Base-by-base conservation (phyloP, 2,113 vertebrate genomes). In the Alaudala cheleensis region DNA sequence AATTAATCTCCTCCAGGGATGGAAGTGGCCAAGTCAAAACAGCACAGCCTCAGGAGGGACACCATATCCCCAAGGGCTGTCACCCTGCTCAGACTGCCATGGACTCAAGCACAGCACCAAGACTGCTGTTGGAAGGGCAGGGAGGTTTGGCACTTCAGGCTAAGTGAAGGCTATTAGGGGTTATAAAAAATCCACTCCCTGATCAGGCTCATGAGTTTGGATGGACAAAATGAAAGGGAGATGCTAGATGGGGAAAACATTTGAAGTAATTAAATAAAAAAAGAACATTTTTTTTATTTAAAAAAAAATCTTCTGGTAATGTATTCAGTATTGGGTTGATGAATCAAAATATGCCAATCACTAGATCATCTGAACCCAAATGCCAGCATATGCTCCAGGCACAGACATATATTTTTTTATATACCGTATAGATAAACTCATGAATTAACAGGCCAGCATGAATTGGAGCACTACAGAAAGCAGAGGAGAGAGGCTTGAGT, bases 321-420 rank as follows among this genome's bases (percentile, higher is more conserved):
- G 15, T 54, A 28, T 92, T 64, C 45, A 54, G 34, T 23, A 23
- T 21, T 34, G 50, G n/a, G 26, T 37, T 88, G 49, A 53, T 67
- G 60, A 70, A 92, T 67, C 22, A 88, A 76, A 92, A 74, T 33
- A 67, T 64, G 72, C 14, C 80, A 86, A 21, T 90, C 71, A 90
- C 49, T 72, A 70, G n/a, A 57, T 66, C 37, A 88, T 60, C 51
- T 79, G 56, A 42, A 69, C 56, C 16, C 57, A 78, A 88, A 39
- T 42, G 69, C 42, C 86, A 86, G 45, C 24, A 45, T 67, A 40
- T 64, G 40, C 51, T 88, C 28, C 70, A 83, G 67, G 76, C 64
- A 56, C 3, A 91, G 85, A 39, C 9, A 1, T 53, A 56, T 39
- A 50, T 77, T 88, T 88, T 84, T 83, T 81, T 23, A 71, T 40